phyloP scores from a whole-genome alignment of 2,797 vertebrate genomes.

The Protosalanx chinensis region DNA sequence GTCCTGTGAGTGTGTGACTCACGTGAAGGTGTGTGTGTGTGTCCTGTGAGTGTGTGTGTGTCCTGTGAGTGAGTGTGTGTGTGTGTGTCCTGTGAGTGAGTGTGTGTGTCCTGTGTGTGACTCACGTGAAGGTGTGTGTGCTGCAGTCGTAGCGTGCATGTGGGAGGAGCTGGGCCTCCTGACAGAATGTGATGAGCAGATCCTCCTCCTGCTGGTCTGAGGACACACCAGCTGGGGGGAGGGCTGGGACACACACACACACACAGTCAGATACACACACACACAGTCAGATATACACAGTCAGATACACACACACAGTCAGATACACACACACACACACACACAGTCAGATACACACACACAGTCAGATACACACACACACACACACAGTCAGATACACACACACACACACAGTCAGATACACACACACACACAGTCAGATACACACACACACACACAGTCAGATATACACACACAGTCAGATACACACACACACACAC shows the following conservation, averaged over 20 bases:
- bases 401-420: too few relatives aligned
- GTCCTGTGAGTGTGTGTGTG: not conserved
- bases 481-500: too few relatives aligned
- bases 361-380: too few relatives aligned
- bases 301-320: not conserved
- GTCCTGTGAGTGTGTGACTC: too few relatives aligned
- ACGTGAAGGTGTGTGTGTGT: not conserved
- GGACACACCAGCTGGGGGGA: slow-evolving; percentile 18
- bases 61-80: not conserved
- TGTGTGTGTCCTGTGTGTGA: too few relatives aligned
- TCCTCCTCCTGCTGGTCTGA: slow-evolving; percentile 62
- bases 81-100: not conserved
- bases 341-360: too few relatives aligned
- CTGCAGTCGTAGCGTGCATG: slow-evolving; percentile 84
- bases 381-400: too few relatives aligned
- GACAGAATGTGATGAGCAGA: slow-evolving; percentile 79
- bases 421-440: too few relatives aligned
- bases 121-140: slow-evolving; percentile 70
- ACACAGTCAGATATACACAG: not conserved
- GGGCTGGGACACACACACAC: not conserved
- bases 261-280: not conserved
- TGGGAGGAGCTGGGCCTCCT: slow-evolving; percentile 75
- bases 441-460: too few relatives aligned
- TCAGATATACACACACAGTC: too few relatives aligned
- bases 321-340: not conserved